Conservation (phyloP, 2,888 invertebrate species). For the Leucophenga montana region DNA sequence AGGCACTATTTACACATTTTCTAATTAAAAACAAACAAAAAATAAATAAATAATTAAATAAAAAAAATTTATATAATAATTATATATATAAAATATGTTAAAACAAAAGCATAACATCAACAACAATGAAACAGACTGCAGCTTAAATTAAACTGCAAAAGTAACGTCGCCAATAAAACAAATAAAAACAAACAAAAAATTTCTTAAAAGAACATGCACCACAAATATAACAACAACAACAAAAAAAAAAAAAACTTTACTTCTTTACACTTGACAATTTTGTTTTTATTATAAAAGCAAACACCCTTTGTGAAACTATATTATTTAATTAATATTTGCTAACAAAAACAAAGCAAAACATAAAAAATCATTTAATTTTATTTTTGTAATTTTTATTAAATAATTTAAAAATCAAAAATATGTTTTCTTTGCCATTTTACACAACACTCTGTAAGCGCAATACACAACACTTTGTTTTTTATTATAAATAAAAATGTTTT, state of each 20-base stretch:
- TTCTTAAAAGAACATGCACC: no score
- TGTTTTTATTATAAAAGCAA: not conserved
- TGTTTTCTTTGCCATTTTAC: no score
- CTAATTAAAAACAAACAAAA: constrained; percentile 8
- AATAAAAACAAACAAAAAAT: constrained; percentile 35
- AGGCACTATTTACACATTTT: not conserved
- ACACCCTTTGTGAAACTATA: not conserved
- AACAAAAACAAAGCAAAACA: not conserved
- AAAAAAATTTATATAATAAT: not conserved
- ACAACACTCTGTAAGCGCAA: no score
- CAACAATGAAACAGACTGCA: constrained; percentile 46
- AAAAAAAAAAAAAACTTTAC: constrained; percentile 31
- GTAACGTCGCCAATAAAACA: constrained; percentile 63
- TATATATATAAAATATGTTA: constrained; percentile 48
- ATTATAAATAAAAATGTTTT: no score
- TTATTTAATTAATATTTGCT: constrained; percentile 5
- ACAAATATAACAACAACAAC: no score
- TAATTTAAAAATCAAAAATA: no score
- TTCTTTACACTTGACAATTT: not conserved
- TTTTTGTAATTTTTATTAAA: not conserved
- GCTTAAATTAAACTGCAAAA: constrained; percentile 51
- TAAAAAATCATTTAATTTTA: not conserved
- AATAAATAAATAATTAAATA: constrained; percentile 3
- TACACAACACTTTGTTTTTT: no score
- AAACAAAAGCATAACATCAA: constrained; percentile 44